Percentiles rank a stretch among this genome's conserved stretches.
phyloP scores from a whole-genome alignment of 2,113 vertebrate genomes.

The Galbula dea region DNA sequence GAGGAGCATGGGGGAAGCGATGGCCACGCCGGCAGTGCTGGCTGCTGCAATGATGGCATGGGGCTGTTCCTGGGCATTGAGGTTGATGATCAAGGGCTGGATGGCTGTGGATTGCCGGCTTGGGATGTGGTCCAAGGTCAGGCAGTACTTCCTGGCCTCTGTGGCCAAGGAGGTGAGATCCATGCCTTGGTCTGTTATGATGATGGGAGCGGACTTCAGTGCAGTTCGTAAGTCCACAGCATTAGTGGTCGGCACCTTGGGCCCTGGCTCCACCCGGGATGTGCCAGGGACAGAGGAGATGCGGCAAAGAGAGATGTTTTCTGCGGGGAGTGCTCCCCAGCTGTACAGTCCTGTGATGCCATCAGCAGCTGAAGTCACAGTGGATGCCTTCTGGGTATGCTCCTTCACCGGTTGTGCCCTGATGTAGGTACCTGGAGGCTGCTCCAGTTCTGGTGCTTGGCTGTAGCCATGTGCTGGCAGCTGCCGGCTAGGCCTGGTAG shows the following conservation, averaged over 20 bases:
- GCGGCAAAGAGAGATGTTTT: slow-evolving; percentile 90
- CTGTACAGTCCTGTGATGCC: slow-evolving; percentile 76
- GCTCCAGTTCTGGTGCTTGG: slow-evolving; percentile 72
- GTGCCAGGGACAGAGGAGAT: slow-evolving; percentile 88
- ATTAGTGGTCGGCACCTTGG: slow-evolving; percentile 74
- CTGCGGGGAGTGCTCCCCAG: slow-evolving; percentile 83
- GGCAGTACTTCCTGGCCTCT: slow-evolving; percentile 88
- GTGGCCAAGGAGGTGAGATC: slow-evolving; percentile 93
- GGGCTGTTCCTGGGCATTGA: slow-evolving; percentile 93
- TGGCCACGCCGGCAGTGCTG: slow-evolving; percentile 86
- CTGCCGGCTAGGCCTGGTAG: slow-evolving; percentile 80
- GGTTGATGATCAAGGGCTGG: slow-evolving; percentile 94
- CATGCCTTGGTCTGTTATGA: slow-evolving; percentile 98
- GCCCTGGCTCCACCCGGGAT: slow-evolving; percentile 82
- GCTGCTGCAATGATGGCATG: slow-evolving; percentile 81
- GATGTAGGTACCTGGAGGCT: slow-evolving; percentile 68
- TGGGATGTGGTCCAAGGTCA: slow-evolving; percentile 83
- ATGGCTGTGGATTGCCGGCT: slow-evolving; percentile 88
- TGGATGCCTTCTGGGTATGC: slow-evolving; percentile 68
- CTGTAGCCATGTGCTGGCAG: slow-evolving; percentile 77
- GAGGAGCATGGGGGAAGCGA: slow-evolving; percentile 86
- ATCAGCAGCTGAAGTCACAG: slow-evolving; percentile 66
- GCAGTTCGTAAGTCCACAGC: slow-evolving; percentile 90
- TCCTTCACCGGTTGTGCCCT: slow-evolving; percentile 68
- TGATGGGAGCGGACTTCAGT: slow-evolving; percentile 87